Evolutionary conservation across 2,113 vertebrate genomes (phyloP).

Genomic region (Thryonomys swinderianus): DNA sequence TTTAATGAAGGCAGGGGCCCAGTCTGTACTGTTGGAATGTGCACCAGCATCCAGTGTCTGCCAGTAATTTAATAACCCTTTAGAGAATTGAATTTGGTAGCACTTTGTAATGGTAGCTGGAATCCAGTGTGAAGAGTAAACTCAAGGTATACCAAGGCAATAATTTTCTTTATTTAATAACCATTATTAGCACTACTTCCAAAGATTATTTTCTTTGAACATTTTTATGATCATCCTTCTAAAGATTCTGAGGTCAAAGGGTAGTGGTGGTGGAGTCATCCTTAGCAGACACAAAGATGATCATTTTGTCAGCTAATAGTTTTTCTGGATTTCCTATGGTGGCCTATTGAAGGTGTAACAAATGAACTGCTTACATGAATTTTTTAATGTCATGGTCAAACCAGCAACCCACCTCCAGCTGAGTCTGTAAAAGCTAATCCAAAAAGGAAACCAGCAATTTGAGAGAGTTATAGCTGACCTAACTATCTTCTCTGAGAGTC

Average conservation of each 20-base stretch:
- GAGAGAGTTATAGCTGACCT: slow-evolving; percentile 63
- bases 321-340: neutral
- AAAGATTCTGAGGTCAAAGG: neutral
- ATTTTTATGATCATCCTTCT: slow-evolving; percentile 15
- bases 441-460: slow-evolving; percentile 61
- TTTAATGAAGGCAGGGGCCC: neutral
- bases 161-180: neutral
- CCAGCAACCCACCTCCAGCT: slow-evolving; percentile 46
- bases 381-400: neutral
- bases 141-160: neutral
- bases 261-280: neutral
- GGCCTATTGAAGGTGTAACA: slow-evolving; percentile 50
- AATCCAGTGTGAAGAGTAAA: neutral
- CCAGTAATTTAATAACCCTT: neutral
- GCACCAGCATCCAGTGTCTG: neutral
- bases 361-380: slow-evolving; percentile 25
- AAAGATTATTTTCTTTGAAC: neutral
- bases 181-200: neutral
- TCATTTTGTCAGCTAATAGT: neutral
- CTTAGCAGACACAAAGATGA: neutral
- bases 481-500: slow-evolving; percentile 53
- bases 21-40: neutral
- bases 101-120: neutral
- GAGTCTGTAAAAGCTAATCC: slow-evolving; percentile 36
- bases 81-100: neutral